Conservation (phyloP, 2,113 vertebrate genomes). For the Sander lucioperca region DNA sequence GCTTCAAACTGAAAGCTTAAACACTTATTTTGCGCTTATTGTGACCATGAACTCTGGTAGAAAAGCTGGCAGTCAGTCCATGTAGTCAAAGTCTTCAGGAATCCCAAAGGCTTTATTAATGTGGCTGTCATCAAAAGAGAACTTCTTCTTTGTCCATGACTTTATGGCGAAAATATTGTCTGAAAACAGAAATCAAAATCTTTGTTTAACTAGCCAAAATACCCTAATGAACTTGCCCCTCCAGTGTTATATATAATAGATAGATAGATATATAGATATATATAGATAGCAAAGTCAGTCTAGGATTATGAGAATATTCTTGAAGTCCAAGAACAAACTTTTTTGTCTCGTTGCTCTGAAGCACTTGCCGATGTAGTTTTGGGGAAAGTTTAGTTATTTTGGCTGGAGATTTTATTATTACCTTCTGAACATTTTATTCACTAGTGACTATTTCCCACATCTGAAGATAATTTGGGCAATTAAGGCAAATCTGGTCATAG, state of each 20-base stretch:
- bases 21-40: not conserved
- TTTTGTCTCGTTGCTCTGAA: constrained; percentile 7
- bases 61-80: constrained; percentile 85
- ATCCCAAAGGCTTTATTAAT: constrained; percentile 98
- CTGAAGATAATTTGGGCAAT: constrained; percentile 4
- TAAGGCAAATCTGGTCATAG: not conserved
- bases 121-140: constrained; percentile 92
- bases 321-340: constrained; percentile 21
- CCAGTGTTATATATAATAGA: not conserved
- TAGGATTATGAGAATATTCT: not conserved
- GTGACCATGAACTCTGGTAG: not conserved
- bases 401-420: constrained; percentile 6
- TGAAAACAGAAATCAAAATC: constrained; percentile 76
- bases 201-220: not conserved
- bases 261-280: too few relatives aligned
- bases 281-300: not conserved
- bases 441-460: constrained; percentile 6
- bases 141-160: constrained; percentile 98
- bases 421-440: not conserved
- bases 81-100: constrained; percentile 97
- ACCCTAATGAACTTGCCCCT: not conserved
- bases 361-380: not conserved
- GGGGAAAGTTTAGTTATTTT: constrained; percentile 8
- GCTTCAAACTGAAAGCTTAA: constrained; percentile 19
- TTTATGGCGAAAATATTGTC: constrained; percentile 98